phyloP scores from a whole-genome alignment of 2,888 invertebrate genomes.

The Caradrina clavipalpis region DNA sequence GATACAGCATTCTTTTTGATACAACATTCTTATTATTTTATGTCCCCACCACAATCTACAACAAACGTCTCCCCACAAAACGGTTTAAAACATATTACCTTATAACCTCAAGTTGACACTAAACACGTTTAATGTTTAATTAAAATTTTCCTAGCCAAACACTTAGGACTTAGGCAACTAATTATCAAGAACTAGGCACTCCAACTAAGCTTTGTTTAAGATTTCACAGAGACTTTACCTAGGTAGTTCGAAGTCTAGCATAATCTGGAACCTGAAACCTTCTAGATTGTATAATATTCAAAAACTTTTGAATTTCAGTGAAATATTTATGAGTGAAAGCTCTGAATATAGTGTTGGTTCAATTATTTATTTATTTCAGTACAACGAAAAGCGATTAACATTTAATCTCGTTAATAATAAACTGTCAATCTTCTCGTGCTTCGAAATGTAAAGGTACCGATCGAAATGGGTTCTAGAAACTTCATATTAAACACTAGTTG shows the following conservation, averaged over 20 bases:
- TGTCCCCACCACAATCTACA: no score
- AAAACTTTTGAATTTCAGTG: slow-evolving; percentile 7
- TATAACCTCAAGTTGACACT: not conserved
- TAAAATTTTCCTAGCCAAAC: slow-evolving; percentile 11
- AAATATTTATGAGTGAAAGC: slow-evolving; percentile 10
- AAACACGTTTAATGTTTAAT: slow-evolving; percentile 15
- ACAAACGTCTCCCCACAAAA: not conserved
- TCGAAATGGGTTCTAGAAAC: no score
- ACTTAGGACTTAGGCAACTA: slow-evolving; percentile 26
- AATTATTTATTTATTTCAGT: not conserved
- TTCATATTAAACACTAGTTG: no score
- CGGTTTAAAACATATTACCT: not conserved
- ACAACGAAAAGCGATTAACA: not conserved
- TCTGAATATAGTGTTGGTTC: not conserved
- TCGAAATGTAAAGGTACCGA: not conserved
- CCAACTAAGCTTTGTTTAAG: slow-evolving; percentile 22
- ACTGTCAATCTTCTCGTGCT: not conserved
- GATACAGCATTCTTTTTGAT: no score
- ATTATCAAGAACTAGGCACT: slow-evolving; percentile 21
- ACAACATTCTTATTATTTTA: no score
- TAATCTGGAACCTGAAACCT: not conserved
- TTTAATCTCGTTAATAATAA: no score
- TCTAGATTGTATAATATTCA: slow-evolving; percentile 19
- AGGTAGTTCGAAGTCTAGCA: slow-evolving; percentile 15
- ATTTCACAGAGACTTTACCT: slow-evolving; percentile 29